These are phyloP conservation scores for Trachymyrmex septentrionalis DNA, from an alignment of 1,140 invertebrate genomes.

Conservation along the genomic window DNA sequence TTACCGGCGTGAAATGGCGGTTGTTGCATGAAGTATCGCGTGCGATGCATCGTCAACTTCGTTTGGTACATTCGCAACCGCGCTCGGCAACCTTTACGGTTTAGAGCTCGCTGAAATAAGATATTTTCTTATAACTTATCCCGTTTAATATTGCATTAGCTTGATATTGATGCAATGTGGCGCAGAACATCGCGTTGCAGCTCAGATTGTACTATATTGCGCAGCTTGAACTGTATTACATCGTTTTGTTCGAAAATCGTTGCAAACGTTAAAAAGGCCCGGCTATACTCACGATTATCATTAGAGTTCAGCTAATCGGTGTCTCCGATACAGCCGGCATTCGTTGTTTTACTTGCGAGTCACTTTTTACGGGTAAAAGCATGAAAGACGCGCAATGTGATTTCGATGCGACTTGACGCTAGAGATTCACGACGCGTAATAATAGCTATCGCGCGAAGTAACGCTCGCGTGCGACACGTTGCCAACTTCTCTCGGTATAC, in stretches of 20 bases:
- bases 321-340: neutral
- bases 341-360: neutral
- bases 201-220: neutral
- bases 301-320: neutral
- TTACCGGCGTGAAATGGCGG: neutral
- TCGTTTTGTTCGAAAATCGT: too few relatives aligned
- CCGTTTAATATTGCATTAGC: neutral
- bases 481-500: neutral
- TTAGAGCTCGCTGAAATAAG: neutral
- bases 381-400: neutral
- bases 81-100: neutral
- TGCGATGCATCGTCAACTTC: conserved; percentile 6
- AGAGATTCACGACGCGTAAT: neutral
- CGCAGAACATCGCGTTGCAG: neutral
- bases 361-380: neutral
- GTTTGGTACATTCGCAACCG: neutral
- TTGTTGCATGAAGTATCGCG: too few relatives aligned
- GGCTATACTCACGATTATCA: neutral
- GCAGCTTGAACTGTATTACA: too few relatives aligned
- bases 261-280: too few relatives aligned
- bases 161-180: neutral
- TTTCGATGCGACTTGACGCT: neutral
- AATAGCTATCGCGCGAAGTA: neutral
- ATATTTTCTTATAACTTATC: neutral
- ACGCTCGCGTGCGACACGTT: neutral